These are phyloP conservation scores for Hyphantria cunea DNA, from an alignment of 1,140 invertebrate genomes.

Conservation along the genomic window DNA sequence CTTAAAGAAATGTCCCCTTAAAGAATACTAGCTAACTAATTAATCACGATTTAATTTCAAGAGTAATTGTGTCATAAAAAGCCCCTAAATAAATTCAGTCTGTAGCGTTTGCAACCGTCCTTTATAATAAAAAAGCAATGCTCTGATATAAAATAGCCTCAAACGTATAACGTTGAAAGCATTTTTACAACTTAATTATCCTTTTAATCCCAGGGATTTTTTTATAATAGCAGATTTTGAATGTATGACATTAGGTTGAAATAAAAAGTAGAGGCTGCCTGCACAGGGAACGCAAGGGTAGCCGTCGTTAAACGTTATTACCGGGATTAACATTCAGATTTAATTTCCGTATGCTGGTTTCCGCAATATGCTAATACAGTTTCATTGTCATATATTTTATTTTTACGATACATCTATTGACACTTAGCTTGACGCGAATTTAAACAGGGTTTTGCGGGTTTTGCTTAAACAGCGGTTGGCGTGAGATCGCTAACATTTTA, in stretches of 20 bases:
- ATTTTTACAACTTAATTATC: constrained; percentile 25
- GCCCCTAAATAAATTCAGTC: too few relatives aligned
- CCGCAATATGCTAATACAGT: constrained; percentile 26
- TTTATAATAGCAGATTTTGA: constrained; percentile 15
- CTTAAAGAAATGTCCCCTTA: too few relatives aligned
- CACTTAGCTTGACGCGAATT: too few relatives aligned
- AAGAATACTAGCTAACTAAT: too few relatives aligned
- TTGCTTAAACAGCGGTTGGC: too few relatives aligned
- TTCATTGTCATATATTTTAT: constrained; percentile 14
- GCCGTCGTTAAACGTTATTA: constrained; percentile 32
- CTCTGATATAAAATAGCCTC: not conserved
- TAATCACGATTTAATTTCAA: not conserved
- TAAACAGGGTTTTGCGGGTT: too few relatives aligned
- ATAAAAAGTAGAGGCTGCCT: constrained; percentile 22
- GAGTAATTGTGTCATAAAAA: too few relatives aligned
- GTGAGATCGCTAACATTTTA: too few relatives aligned
- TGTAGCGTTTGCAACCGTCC: not conserved
- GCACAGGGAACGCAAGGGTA: constrained; percentile 6
- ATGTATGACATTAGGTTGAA: constrained; percentile 15
- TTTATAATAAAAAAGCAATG: not conserved
- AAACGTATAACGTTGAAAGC: constrained; percentile 11
- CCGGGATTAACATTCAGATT: constrained; percentile 33
- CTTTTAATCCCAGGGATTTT: constrained; percentile 20
- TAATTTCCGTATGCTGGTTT: constrained; percentile 29
- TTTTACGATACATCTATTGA: constrained; percentile 16